Conservation (phyloP, 2,888 invertebrate species). For the Rugalucina vietnamica region DNA sequence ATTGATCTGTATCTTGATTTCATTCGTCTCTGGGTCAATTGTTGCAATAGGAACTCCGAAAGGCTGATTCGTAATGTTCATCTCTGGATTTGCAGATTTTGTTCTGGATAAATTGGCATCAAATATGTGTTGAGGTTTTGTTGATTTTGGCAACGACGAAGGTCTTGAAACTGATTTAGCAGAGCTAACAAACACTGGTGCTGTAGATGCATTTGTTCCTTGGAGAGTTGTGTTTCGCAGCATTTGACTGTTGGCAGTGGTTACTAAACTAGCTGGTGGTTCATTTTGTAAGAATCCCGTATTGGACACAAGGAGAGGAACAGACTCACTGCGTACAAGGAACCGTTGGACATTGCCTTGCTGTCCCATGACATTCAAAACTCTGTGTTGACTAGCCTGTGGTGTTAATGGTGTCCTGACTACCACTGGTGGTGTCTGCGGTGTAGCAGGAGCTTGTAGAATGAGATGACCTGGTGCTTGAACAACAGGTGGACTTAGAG, state of each 20-base stretch:
- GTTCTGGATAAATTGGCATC: neutral
- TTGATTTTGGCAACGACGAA: neutral
- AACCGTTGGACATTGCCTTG: neutral
- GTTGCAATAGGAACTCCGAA: neutral
- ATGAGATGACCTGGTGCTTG: neutral
- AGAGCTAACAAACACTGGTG: no score
- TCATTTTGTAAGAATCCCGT: neutral
- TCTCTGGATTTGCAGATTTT: neutral
- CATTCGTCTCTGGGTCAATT: slow-evolving; percentile 47
- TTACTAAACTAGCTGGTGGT: neutral
- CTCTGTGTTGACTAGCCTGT: neutral
- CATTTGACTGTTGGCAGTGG: neutral
- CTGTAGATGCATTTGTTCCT: no score
- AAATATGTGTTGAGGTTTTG: neutral
- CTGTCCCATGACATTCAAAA: neutral
- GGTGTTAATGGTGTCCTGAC: neutral
- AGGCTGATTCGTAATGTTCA: neutral
- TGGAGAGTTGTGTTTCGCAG: no score
- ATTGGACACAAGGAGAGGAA: neutral
- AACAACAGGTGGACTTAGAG: neutral
- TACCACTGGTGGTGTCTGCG: neutral
- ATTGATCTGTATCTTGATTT: slow-evolving; percentile 76
- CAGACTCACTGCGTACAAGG: neutral
- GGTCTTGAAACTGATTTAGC: neutral
- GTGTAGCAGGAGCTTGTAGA: neutral